These are phyloP conservation scores for Valencia hispanica DNA, from an alignment of 2,797 vertebrate species.

Conservation along the genomic window DNA sequence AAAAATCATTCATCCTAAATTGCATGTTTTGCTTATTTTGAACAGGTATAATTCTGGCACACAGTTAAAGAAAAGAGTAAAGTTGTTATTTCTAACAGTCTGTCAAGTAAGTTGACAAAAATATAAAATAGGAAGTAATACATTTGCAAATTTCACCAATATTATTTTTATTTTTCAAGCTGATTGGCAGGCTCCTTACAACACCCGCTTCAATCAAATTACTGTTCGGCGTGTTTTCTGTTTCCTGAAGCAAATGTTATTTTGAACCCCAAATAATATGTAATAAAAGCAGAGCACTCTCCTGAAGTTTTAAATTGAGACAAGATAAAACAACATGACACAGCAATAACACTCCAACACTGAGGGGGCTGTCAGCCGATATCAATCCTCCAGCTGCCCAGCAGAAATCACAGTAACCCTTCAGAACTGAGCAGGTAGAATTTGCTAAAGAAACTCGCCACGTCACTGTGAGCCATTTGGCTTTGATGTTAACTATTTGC, in stretches of 20 bases:
- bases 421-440: slow-evolving; percentile 36
- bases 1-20: neutral
- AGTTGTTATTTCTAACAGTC: neutral
- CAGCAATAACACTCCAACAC: slow-evolving; percentile 65
- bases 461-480: slow-evolving; percentile 17
- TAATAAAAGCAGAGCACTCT: slow-evolving; percentile 56
- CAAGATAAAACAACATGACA: slow-evolving; percentile 71
- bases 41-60: neutral
- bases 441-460: slow-evolving; percentile 21
- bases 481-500: slow-evolving; percentile 31
- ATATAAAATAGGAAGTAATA: neutral
- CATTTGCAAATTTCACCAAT: neutral
- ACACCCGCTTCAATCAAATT: slow-evolving; percentile 40
- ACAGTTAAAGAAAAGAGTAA: neutral
- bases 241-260: slow-evolving; percentile 53
- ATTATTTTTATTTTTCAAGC: neutral
- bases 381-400: slow-evolving; percentile 69
- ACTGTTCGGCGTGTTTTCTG: slow-evolving; percentile 23
- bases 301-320: slow-evolving; percentile 68
- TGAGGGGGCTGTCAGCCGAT: slow-evolving; percentile 66
- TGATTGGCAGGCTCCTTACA: slow-evolving; percentile 15
- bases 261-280: slow-evolving; percentile 62
- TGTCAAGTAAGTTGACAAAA: slow-evolving; percentile 1
- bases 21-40: neutral
- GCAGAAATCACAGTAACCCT: slow-evolving; percentile 48